Conservation (phyloP, 2,113 vertebrate species). For the Tragelaphus strepsiceros region DNA sequence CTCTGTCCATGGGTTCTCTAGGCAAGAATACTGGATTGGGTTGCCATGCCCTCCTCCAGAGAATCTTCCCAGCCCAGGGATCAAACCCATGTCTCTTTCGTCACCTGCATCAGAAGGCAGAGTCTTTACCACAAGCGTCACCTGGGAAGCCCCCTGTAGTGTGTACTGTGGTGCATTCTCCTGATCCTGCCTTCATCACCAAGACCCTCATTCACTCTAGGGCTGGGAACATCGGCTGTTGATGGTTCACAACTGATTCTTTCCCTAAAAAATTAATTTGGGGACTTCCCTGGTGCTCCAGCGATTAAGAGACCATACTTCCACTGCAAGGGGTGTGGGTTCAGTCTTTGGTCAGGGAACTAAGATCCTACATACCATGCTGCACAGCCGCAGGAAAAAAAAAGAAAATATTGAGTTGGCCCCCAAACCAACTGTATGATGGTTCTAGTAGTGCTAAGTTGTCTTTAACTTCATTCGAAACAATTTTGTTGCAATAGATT, state of each 20-base stretch:
- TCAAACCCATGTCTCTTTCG: neutral
- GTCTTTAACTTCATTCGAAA: neutral
- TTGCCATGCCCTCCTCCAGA: neutral
- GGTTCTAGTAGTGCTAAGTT: neutral
- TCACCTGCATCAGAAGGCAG: neutral
- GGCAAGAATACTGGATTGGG: neutral
- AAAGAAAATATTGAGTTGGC: neutral
- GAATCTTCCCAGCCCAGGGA: neutral
- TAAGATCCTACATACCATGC: neutral
- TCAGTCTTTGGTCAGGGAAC: neutral
- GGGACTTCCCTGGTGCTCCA: neutral
- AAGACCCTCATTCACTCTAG: neutral
- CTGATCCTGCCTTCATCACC: neutral
- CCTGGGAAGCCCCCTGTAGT: neutral
- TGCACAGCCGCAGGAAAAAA: neutral
- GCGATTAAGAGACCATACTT: neutral
- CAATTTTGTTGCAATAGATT: neutral
- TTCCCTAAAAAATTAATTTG: neutral
- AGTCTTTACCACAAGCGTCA: neutral
- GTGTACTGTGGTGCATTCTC: too few species aligned
- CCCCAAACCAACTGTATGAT: accelerated
- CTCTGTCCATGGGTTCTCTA: neutral
- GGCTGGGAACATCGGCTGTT: neutral
- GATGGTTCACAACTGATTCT: neutral
- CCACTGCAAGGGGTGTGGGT: neutral